Base-by-base conservation (phyloP, 2,797 vertebrate species). In the Characodon lateralis region DNA sequence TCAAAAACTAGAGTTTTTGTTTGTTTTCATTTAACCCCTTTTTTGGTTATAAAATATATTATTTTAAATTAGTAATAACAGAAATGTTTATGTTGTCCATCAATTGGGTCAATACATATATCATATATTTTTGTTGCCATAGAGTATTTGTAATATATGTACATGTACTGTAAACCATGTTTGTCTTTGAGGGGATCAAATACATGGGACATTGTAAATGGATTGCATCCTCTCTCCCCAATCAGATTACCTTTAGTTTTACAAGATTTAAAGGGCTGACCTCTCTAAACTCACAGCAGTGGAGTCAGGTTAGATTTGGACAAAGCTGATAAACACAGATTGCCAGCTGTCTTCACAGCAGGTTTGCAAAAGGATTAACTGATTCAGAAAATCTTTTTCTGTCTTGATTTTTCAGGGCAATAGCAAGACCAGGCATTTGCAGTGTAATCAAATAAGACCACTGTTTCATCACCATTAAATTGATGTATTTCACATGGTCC, bases 181-280 rank as follows among this genome's bases (percentile, higher is more conserved):
- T 26, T 48, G 14, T 48, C 35, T 68, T 66, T 7, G 72, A 81
- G 20, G 28, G 72, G 41, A 35, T 43, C 12, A 59, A 80, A 82
- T 74, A 39, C 22, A 2, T 6, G 9, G 66, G 24, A 69, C 66
- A 48, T 31, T 80, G 77, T 69, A 68, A 81, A 84, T 83, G 24
- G 35, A 77, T 77, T 68, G 22, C 41, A 77, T 77, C 74, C 74
- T 78, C 81, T 86, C 82, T 71, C 61, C 83, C 79, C 63, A 83
- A 83, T 86, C 83, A 83, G 88, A 88, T 90, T 91, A 88, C 80
- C 63, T 71, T 2, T 59, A 71, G 79, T 83, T 87, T 79, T 79
- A 79, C 72, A 73, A 79, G 90, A 87, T 88, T 87, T 89, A 85
- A 81, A 84, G 84, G 80, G 22, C 8, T 53, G 80, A 76, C 55